Base-by-base conservation (phyloP, 2,113 vertebrate species). In the Oryzias curvinotus region DNA sequence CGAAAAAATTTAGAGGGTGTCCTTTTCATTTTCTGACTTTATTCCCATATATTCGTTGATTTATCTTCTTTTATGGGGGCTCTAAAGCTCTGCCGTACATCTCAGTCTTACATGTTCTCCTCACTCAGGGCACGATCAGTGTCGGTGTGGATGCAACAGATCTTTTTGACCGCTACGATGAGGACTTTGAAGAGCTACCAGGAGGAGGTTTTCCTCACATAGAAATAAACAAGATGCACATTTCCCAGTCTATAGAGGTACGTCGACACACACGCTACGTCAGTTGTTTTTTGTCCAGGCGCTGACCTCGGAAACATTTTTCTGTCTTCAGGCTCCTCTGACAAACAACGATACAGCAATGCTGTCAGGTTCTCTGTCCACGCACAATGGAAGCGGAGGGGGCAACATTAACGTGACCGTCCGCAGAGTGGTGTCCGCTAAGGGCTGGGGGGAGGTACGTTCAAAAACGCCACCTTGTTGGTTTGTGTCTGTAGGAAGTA, bases 151-250 rank as follows among this genome's bases (percentile, higher is more conserved):
- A 99, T 53, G 96, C 96, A 63, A 98, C 97, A 0, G 96, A 99
- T 90, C 93, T 99, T 55, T 99, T 99, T 62, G 97, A 99, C 79
- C 94, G 92, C 15, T 98, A 97, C 0, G 96, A 99, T 0, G 96
- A 99, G 52, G 97, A 99, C 13, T 98, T 96, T 5, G 97, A 99
- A 81, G 96, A 97, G 23, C 88, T 93, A 58, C 92, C 95, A 0
- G 94, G 93, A 51, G 94, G 94, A 69, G 91, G 93, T 57, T 95
- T 99, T 67, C 96, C 96, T 5, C 95, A 96, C 72, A 93, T 99
- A 19, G 96, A 99, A 88, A 98, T 99, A 55, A 98, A 96, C 91
- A 95, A 93, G 80, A 99, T 99, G 97, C 95, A 98, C 90, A 99
- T 99, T 74, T 98, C 97, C 5, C 97, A 99, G 87, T 98, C 96